Base-by-base conservation (phyloP, 1,140 invertebrate species). In the Nebria ingens region DNA sequence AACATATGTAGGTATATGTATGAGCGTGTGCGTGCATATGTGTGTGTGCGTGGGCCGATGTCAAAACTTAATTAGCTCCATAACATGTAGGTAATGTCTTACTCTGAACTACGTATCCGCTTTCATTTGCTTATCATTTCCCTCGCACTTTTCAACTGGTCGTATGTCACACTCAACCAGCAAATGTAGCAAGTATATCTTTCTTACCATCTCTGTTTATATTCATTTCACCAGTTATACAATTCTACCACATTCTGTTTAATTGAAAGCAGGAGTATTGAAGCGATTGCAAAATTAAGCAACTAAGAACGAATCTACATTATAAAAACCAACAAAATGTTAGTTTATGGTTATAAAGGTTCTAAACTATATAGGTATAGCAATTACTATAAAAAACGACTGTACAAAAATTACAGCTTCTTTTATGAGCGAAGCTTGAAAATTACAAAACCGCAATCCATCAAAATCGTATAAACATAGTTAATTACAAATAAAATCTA, bases 1-100 rank as follows among this genome's bases (percentile, higher is more conserved):
- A n/a, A 49, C 17, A 49, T 49, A 49, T 49, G 19, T 49, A 49
- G 4, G 17, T 49, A 49, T 49, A 49, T 49, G 42, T 49, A 49
- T 11, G 50, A 9, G 21, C 21, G 3, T 51, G 15, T 51, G 11
- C 21, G 3, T 11, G 50, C 9, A 15, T 19, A 4, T 6, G 50
- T 51, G 9, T 15, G 17, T 19, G 21, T 51, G 50, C 15, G 40
- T 45, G 40, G 40, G 40, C 17, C 15, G 40, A 11, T 45, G 40
- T 45, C 40, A 45, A 45, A 45, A 45, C 40, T 45, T 45, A 45
- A 45, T 45, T 45, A 45, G 15, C 40, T 11, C 40, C 6, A 45
- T 45, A 45, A 11, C 6, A 45, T 45, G 40, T 17, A 17, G 40
- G 40, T 45, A 45, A 45, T 45, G 40, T 45, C 40, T 12, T 17